Base-by-base conservation (phyloP, 2,113 vertebrate genomes). In the Pteruthius melanotis region DNA sequence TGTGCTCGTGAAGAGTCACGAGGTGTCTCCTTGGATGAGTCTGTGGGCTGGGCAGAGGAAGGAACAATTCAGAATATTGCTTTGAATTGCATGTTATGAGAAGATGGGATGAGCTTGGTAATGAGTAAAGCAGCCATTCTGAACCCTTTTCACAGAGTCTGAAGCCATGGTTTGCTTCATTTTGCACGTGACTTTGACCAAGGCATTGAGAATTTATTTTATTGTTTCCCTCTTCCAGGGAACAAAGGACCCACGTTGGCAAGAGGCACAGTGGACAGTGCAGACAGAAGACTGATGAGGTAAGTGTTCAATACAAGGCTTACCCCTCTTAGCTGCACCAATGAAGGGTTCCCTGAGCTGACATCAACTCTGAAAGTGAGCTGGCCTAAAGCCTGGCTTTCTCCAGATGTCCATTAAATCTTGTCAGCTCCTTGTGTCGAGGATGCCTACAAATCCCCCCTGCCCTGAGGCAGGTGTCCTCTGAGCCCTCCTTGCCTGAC, bases 231-330 rank as follows among this genome's bases (percentile, higher is more conserved):
- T 92, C 28, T 87, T 93, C n/a, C 83, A 97, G 96, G 87, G 20
- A 89, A 27, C 14, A 49, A 8, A 26, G 60, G n/a, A 68, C 93
- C 20, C 71, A 86, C 3, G 68, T 96, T 83, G 24, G 83, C 76
- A 96, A 75, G 54, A 96, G 7, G 60, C 80, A 97, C 18, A 1
- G 44, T 5, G 96, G 96, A 37, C 9, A 17, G 9, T 97, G 96
- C 93, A 95, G n/a, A 66, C 7, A 54, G 47, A 72, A 84, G 31
- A 9, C 35, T 87, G 10, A 18, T 0, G 77, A 94, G 22, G 96
- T 93, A 31, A 93, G 74, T 56, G 18, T 40, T 78, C 47, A 59
- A 5, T 33, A 23, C 28, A 39, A 80, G 28, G 37, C 9, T 31
- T 49, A 13, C 20, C 90, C 22, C 20, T 79, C 21, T 61, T 20